Conservation (phyloP, 2,113 vertebrate genomes). For the Calcarius ornatus region DNA sequence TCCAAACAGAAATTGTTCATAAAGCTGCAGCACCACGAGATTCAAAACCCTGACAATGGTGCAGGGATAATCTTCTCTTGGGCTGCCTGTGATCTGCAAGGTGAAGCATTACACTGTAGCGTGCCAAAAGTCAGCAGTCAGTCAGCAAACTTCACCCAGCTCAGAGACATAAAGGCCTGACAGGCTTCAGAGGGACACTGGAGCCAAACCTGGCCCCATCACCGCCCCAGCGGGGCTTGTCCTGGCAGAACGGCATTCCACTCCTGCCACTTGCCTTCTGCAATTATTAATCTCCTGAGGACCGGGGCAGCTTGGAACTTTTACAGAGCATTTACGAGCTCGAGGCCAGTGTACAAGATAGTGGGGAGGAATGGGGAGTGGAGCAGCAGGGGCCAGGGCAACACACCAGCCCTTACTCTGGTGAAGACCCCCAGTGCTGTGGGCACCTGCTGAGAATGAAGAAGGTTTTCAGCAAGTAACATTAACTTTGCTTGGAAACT, state of each 20-base stretch:
- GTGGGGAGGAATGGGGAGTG: not conserved
- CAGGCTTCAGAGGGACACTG: not conserved
- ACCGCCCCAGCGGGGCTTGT: fast-evolving
- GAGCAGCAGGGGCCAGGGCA: not conserved
- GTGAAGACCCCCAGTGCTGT: not conserved
- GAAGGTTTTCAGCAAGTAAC: not conserved
- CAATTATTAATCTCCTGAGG: not conserved
- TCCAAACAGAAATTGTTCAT: not conserved
- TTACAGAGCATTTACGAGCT: not conserved
- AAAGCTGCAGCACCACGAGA: not conserved
- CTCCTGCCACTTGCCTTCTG: not conserved
- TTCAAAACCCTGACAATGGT: not conserved
- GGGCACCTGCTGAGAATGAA: not conserved
- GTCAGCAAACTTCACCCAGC: not conserved
- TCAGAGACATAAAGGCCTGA: not conserved
- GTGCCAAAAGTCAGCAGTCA: not conserved
- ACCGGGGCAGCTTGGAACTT: not conserved
- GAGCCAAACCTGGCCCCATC: not conserved
- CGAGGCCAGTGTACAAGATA: not conserved
- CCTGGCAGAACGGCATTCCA: not conserved
- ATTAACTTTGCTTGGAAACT: not conserved
- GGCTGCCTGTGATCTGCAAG: not conserved
- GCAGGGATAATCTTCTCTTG: not conserved
- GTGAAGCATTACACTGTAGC: not conserved
- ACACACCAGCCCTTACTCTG: not conserved